Conservation (phyloP, 2,797 vertebrate genomes). For the Scleropages formosus region DNA sequence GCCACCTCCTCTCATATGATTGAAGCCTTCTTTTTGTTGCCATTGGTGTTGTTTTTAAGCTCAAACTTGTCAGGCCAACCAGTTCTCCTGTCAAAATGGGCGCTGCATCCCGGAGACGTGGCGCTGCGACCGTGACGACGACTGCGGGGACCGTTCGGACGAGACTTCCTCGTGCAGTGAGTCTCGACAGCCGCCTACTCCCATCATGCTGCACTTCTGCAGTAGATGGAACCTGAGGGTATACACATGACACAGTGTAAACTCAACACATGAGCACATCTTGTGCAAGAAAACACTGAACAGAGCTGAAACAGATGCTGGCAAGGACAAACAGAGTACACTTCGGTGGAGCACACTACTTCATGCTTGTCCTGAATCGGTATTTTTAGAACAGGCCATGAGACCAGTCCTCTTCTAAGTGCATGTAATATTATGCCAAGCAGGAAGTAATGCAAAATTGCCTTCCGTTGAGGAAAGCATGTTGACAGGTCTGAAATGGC, state of each 20-base stretch:
- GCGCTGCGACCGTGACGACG: constrained; percentile 92
- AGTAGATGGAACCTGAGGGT: not conserved
- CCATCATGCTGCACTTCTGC: constrained; percentile 15
- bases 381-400: not conserved
- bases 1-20: too few species aligned
- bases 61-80: constrained; percentile 83
- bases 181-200: constrained; percentile 42
- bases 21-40: not conserved
- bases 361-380: constrained; percentile 10
- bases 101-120: constrained; percentile 88
- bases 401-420: not conserved
- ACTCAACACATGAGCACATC: constrained; percentile 4
- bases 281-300: not conserved
- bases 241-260: not conserved
- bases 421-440: not conserved
- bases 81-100: constrained; percentile 88
- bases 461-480: constrained; percentile 27
- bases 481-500: constrained; percentile 32
- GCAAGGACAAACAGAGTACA: not conserved
- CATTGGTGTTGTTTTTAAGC: constrained; percentile 60
- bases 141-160: constrained; percentile 90
- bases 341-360: constrained; percentile 28
- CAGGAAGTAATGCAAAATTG: constrained; percentile 36
- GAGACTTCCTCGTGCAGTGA: constrained; percentile 86
- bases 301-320: not conserved